Conservation (phyloP, 2,888 invertebrate species). For the Drosophila rellima region DNA sequence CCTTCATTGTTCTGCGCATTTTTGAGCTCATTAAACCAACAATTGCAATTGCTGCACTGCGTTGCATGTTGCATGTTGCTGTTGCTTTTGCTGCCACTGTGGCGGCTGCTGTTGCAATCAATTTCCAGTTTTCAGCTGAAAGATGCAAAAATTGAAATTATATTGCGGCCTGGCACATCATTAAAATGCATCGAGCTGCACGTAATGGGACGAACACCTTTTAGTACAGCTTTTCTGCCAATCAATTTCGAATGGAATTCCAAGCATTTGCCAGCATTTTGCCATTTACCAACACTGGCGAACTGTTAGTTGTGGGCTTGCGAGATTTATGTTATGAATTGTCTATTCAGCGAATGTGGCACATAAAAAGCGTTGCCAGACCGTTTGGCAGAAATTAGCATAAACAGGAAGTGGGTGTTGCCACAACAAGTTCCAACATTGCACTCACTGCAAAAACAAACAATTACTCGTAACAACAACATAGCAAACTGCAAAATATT, state of each 20-base stretch:
- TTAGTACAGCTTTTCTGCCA: constrained; percentile 34
- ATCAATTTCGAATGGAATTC: constrained; percentile 56
- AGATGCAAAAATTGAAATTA: constrained; percentile 78
- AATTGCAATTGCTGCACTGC: constrained; percentile 67
- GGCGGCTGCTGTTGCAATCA: constrained; percentile 57
- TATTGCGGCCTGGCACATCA: constrained; percentile 70
- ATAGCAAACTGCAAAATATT: constrained; percentile 35
- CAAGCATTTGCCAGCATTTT: constrained; percentile 34
- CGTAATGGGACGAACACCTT: constrained; percentile 64
- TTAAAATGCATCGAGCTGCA: constrained; percentile 73
- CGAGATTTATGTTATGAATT: constrained; percentile 12
- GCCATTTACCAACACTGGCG: constrained; percentile 43
- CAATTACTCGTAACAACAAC: constrained; percentile 45
- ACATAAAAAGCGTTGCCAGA: constrained; percentile 65
- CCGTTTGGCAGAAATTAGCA: constrained; percentile 71
- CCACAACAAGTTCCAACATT: constrained; percentile 50
- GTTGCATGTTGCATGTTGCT: constrained; percentile 62
- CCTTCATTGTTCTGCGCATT: constrained; percentile 75
- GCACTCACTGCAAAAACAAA: constrained; percentile 54
- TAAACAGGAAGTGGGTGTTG: constrained; percentile 83
- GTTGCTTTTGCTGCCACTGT: constrained; percentile 19
- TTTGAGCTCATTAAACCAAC: constrained; percentile 77
- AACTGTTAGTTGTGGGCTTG: constrained; percentile 5
- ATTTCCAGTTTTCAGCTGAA: constrained; percentile 74
- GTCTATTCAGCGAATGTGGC: constrained; percentile 38